A percentile compares a stretch with the other conserved stretches of the same genome.
Evolutionary conservation across 2,888 invertebrate species (phyloP).

Genomic region (Andrena camellia): DNA sequence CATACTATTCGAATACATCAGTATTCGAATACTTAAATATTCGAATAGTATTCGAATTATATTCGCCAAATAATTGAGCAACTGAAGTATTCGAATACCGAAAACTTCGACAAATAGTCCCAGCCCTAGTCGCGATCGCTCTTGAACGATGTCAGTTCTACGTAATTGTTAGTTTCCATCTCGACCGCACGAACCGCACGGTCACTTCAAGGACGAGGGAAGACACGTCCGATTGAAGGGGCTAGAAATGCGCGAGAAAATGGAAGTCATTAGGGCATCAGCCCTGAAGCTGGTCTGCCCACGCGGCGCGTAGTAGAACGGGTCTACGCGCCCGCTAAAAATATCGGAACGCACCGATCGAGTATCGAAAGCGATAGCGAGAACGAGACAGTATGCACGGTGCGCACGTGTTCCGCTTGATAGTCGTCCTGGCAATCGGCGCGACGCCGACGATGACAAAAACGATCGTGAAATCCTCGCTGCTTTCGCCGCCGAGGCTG

Average conservation of each 20-base stretch:
- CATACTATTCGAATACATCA: too few relatives aligned
- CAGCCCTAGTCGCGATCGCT: too few relatives aligned
- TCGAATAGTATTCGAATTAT: too few relatives aligned
- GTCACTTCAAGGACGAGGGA: neutral
- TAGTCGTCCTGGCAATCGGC: neutral
- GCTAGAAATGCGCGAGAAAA: slow-evolving; percentile 56
- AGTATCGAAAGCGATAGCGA: slow-evolving; percentile 75
- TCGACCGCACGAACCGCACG: too few relatives aligned
- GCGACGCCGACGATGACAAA: neutral
- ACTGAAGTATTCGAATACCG: too few relatives aligned
- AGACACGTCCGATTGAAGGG: neutral
- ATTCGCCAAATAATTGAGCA: too few relatives aligned
- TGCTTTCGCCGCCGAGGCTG: neutral
- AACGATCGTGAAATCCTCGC: neutral
- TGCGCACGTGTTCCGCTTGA: slow-evolving; percentile 53
- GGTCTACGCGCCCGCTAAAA: slow-evolving; percentile 77
- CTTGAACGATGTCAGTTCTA: too few relatives aligned
- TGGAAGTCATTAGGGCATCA: slow-evolving; percentile 67
- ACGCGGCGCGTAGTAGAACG: slow-evolving; percentile 63
- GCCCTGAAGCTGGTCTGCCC: slow-evolving; percentile 62
- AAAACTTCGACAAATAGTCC: too few relatives aligned
- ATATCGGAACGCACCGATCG: slow-evolving; percentile 77
- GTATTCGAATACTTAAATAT: too few relatives aligned
- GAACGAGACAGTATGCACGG: slow-evolving; percentile 31
- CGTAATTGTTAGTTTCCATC: too few relatives aligned